A percentile compares a stretch with the other conserved stretches of the same genome.
Conservation (phyloP, 35 echinoderm and acorn worm species). For the Acanthaster planci region DNA sequence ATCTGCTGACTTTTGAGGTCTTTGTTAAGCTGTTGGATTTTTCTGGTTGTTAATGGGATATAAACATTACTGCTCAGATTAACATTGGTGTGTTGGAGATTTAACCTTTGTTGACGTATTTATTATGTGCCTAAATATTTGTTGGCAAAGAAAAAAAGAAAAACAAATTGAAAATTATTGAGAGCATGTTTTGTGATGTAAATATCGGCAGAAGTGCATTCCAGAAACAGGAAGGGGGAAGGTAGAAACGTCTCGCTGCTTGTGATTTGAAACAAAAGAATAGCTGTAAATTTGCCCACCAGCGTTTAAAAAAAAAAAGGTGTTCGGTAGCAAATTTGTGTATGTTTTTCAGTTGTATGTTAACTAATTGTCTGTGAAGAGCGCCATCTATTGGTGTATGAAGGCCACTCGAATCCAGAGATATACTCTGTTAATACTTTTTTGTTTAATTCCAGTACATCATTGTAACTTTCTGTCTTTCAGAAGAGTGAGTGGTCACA, state of each 20-base stretch:
- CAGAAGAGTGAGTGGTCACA: too few species aligned
- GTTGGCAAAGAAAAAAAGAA: not conserved
- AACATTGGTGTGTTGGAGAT: constrained; percentile 20
- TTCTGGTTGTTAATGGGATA: too few species aligned
- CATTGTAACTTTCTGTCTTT: too few species aligned
- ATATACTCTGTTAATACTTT: too few species aligned
- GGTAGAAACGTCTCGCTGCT: not conserved
- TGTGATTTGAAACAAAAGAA: constrained; percentile 15
- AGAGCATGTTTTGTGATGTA: constrained; percentile 25
- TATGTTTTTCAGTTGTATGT: not conserved
- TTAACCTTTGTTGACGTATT: constrained; percentile 20
- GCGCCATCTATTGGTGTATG: not conserved
- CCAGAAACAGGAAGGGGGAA: not conserved
- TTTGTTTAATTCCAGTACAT: too few species aligned
- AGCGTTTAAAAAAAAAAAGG: not conserved
- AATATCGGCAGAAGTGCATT: constrained; percentile 30
- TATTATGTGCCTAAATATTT: constrained; percentile 27
- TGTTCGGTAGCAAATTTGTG: too few species aligned
- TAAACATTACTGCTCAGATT: not conserved
- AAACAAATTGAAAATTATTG: not conserved
- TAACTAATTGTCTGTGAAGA: not conserved
- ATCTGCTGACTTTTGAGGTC: not conserved
- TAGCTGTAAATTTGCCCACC: constrained; percentile 1
- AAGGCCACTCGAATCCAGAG: not conserved
- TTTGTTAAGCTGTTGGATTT: constrained; percentile 15